These are phyloP conservation scores for Petrocephalus schoutedeni DNA, from an alignment of 2,797 vertebrate genomes.

Conservation along the genomic window DNA sequence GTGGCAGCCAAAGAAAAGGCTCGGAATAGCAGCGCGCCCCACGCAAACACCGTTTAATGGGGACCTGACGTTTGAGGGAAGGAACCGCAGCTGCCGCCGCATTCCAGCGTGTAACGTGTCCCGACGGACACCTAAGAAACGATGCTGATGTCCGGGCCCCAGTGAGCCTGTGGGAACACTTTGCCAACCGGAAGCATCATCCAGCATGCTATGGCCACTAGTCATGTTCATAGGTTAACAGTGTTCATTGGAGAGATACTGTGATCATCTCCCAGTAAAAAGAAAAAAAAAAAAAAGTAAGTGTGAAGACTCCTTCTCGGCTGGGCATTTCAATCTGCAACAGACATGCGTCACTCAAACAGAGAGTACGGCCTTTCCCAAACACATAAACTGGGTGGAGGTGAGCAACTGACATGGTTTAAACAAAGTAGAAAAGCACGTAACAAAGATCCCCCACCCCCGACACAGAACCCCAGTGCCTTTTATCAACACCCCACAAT, in stretches of 20 bases:
- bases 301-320: not conserved
- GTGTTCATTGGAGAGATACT: not conserved
- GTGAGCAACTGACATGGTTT: not conserved
- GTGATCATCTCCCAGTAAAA: not conserved
- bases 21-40: not conserved
- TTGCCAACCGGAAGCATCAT: not conserved
- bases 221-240: not conserved
- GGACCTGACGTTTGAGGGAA: not conserved
- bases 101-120: conserved; percentile 7
- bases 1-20: not conserved
- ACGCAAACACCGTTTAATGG: not conserved
- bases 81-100: not conserved
- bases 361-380: not conserved
- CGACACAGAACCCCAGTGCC: not conserved
- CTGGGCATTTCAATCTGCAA: not conserved
- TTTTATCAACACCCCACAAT: not conserved
- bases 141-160: not conserved
- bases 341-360: not conserved
- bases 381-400: not conserved
- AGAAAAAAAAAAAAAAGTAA: not conserved
- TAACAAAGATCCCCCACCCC: not conserved
- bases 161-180: not conserved
- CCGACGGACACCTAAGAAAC: not conserved
- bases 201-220: not conserved
- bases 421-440: not conserved